These are phyloP conservation scores for Danaus plexippus DNA, from an alignment of 1,140 invertebrate genomes.

Conservation along the genomic window DNA sequence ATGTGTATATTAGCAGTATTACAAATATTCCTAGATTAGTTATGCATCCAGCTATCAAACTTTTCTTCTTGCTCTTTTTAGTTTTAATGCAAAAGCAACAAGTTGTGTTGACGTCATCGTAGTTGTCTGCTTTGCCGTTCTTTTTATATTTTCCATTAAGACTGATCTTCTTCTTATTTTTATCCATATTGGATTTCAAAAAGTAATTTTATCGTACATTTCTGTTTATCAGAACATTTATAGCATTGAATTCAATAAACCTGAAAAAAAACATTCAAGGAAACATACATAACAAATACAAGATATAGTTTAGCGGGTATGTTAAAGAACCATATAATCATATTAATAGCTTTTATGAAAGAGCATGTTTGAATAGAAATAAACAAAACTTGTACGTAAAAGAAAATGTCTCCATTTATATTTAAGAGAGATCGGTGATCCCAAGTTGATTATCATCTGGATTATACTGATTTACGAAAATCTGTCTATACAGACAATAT, in stretches of 20 bases:
- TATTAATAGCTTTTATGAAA: no score
- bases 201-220: conserved; percentile 13
- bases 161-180: conserved; percentile 61
- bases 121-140: conserved; percentile 51
- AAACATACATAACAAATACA: background rate
- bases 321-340: no score
- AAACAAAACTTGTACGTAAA: conserved; percentile 2
- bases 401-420: conserved; percentile 12
- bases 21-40: conserved; percentile 91
- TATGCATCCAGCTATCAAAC: conserved; percentile 79
- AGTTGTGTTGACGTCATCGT: conserved; percentile 56
- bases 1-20: conserved; percentile 89
- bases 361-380: background rate
- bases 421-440: conserved; percentile 14
- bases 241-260: conserved; percentile 4
- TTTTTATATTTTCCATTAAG: conserved; percentile 62
- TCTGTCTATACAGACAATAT: conserved; percentile 17
- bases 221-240: conserved; percentile 4
- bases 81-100: conserved; percentile 79
- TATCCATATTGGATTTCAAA: conserved; percentile 53
- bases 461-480: conserved; percentile 9
- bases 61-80: conserved; percentile 76
- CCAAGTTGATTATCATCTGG: conserved; percentile 10
- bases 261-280: conserved; percentile 17
- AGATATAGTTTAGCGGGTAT: no score